These are phyloP conservation scores for Pipistrellus pipistrellus DNA, from an alignment of 2,797 vertebrate species.

Conservation along the genomic window DNA sequence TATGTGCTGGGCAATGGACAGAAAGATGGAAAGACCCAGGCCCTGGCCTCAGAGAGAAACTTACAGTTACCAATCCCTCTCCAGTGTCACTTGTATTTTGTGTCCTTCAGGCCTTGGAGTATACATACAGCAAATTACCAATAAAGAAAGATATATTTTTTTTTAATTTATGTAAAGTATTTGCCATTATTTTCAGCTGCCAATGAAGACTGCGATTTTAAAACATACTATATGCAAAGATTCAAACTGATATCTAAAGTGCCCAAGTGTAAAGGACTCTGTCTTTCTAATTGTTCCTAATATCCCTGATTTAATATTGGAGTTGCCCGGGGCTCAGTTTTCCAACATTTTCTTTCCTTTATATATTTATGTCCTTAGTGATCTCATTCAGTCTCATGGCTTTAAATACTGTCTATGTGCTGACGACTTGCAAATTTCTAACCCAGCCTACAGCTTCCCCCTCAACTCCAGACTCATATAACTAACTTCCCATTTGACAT, in stretches of 20 bases:
- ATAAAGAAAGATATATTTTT: constrained; percentile 9
- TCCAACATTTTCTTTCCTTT: constrained; percentile 45
- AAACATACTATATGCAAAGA: constrained; percentile 49
- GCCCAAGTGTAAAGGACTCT: not conserved
- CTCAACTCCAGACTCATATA: not conserved
- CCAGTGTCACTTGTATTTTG: not conserved
- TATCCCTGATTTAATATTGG: constrained; percentile 10
- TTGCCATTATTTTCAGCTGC: not conserved
- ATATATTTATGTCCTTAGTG: constrained; percentile 15
- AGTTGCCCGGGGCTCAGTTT: not conserved
- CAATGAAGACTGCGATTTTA: constrained; percentile 20
- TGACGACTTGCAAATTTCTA: constrained; percentile 42
- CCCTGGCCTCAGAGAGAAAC: not conserved
- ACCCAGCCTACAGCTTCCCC: not conserved
- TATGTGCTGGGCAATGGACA: not conserved
- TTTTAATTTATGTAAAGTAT: constrained; percentile 4
- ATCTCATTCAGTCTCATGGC: not conserved
- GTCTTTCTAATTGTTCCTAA: not conserved
- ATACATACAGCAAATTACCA: not conserved
- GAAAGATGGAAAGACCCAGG: not conserved
- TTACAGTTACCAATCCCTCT: not conserved
- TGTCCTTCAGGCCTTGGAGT: not conserved
- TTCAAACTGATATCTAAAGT: not conserved
- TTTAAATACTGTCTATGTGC: not conserved
- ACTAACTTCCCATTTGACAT: not conserved